Percentiles rank a stretch among this genome's conserved stretches.
Evolutionary conservation across 1,140 invertebrate species (phyloP).

Genomic region (Stegodyphus mimosarum): DNA sequence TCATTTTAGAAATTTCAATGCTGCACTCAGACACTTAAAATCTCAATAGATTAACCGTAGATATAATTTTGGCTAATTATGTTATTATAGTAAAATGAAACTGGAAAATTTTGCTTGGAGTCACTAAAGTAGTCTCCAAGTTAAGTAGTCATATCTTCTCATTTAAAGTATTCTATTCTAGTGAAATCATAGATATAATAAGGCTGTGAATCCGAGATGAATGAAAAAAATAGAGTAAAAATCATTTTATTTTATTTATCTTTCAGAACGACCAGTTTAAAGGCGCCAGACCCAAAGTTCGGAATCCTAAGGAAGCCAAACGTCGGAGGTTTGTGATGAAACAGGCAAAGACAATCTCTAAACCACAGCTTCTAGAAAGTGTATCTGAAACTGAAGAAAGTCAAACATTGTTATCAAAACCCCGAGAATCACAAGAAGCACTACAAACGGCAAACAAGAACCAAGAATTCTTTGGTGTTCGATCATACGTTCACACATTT

Average conservation of each 20-base stretch:
- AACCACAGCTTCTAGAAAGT: conserved; percentile 40
- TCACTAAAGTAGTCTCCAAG: too few relatives aligned
- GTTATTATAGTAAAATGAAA: too few relatives aligned
- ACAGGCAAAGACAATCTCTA: conserved; percentile 35
- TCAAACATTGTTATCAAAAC: conserved; percentile 4
- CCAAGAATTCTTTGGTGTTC: conserved; percentile 62
- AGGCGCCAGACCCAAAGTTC: conserved; percentile 52
- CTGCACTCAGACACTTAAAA: too few relatives aligned
- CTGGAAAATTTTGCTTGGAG: too few relatives aligned
- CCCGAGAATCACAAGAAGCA: neutral
- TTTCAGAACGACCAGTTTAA: conserved; percentile 34
- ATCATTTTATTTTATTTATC: neutral
- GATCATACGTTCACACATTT: conserved; percentile 63
- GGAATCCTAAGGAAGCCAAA: conserved; percentile 44
- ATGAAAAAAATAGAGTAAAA: too few relatives aligned
- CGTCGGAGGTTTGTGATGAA: conserved; percentile 35
- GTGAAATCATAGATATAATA: too few relatives aligned
- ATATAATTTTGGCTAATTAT: too few relatives aligned
- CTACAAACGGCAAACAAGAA: neutral
- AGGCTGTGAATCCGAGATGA: too few relatives aligned
- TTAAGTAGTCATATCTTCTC: too few relatives aligned
- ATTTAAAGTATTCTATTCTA: too few relatives aligned
- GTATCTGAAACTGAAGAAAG: conserved; percentile 48
- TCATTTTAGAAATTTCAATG: too few relatives aligned
- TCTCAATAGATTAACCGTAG: too few relatives aligned